Conservation (phyloP, 2,888 invertebrate genomes). For the Drosophila diplacantha region DNA sequence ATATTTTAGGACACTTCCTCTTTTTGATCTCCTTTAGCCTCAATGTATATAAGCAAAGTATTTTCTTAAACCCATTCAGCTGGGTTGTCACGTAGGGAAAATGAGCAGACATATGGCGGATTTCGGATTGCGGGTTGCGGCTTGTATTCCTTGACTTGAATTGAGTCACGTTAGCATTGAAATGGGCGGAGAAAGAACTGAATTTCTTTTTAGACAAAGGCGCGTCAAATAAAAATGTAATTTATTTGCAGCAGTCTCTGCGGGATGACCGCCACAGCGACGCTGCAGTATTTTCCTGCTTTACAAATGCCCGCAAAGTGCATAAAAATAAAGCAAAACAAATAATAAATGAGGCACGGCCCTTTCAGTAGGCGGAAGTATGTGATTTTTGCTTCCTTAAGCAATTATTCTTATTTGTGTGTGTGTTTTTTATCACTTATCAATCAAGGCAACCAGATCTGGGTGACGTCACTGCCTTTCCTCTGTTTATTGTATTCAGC, state of each 20-base stretch:
- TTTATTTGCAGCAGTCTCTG: constrained; percentile 22
- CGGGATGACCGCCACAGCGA: constrained; percentile 6
- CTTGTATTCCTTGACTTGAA: constrained; percentile 6
- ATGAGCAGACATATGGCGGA: constrained; percentile 27
- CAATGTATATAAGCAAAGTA: neutral
- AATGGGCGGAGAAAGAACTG: constrained; percentile 8
- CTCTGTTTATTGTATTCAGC: neutral
- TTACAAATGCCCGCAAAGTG: constrained; percentile 22
- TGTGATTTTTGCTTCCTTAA: constrained; percentile 33
- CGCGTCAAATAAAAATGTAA: constrained; percentile 34
- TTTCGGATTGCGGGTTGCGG: constrained; percentile 16
- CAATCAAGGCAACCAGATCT: constrained; percentile 25
- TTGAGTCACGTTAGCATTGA: constrained; percentile 22
- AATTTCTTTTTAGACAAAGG: constrained; percentile 32
- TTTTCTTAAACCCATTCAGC: constrained; percentile 16
- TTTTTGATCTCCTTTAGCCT: constrained; percentile 10
- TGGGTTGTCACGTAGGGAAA: constrained; percentile 25
- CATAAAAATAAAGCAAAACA: constrained; percentile 8
- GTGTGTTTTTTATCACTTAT: constrained; percentile 24
- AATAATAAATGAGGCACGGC: constrained; percentile 16
- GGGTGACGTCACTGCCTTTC: constrained; percentile 17
- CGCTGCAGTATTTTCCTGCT: constrained; percentile 26
- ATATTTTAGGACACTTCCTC: constrained; percentile 30
- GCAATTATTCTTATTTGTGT: constrained; percentile 12
- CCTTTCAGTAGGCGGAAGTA: constrained; percentile 21